A percentile compares a stretch with the other conserved stretches of the same genome.
These are phyloP conservation scores for Paelopatides confundens DNA, from an alignment of 53 echinoderm and acorn worm species.

Conservation along the genomic window DNA sequence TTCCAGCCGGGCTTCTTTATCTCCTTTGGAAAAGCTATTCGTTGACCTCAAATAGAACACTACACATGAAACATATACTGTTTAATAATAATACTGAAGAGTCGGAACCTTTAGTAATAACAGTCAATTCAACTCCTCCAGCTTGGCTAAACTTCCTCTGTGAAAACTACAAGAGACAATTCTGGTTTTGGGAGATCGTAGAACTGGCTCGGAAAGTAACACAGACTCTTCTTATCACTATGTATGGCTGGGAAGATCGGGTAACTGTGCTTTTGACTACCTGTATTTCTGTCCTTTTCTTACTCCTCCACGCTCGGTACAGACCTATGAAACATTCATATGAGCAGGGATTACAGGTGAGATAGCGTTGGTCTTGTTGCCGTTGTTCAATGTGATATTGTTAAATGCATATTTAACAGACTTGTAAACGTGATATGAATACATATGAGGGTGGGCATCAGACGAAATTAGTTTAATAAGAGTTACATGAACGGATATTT, in stretches of 20 bases:
- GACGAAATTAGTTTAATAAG: too few species aligned
- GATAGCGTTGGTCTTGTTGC: too few species aligned
- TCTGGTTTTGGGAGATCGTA: conserved; percentile 7
- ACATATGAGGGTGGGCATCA: too few species aligned
- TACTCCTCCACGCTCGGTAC: not conserved
- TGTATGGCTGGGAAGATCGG: conserved; percentile 4
- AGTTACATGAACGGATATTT: too few species aligned
- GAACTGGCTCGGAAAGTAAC: conserved; percentile 6
- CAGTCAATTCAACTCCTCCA: not conserved
- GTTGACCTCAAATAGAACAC: not conserved
- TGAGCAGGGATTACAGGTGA: conserved; percentile 1
- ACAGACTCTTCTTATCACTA: not conserved
- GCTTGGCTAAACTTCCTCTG: not conserved
- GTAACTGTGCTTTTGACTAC: not conserved
- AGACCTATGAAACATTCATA: not conserved
- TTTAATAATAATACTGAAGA: not conserved
- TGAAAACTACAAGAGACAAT: not conserved
- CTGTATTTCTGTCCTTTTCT: not conserved
- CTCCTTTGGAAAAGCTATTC: conserved; percentile 24
- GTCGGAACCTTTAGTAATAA: not conserved
- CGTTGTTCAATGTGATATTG: too few species aligned
- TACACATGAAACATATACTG: not conserved
- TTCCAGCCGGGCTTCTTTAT: conserved; percentile 50
- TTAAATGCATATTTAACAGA: too few species aligned
- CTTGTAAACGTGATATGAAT: too few species aligned